Evolutionary conservation across 2,888 invertebrate species (phyloP).

Genomic region (Trisateles emortualis): DNA sequence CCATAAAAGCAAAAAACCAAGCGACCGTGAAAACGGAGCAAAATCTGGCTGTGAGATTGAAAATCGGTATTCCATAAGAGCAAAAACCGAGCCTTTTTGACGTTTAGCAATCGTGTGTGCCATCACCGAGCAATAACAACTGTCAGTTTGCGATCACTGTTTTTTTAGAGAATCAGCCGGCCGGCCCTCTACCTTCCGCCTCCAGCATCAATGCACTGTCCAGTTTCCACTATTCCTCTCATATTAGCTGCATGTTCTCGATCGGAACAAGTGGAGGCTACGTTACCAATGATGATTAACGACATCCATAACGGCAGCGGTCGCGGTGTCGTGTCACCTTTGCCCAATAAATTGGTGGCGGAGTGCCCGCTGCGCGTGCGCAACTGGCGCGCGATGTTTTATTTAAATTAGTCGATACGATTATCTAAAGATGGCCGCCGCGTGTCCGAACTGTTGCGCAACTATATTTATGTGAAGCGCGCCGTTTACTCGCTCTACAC

Average conservation of each 20-base stretch:
- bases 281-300: conserved; percentile 13
- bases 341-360: conserved; percentile 11
- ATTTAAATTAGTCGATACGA: conserved; percentile 43
- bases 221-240: background rate
- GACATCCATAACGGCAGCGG: conserved; percentile 3
- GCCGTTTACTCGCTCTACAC: conserved; percentile 3
- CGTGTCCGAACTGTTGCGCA: conserved; percentile 9
- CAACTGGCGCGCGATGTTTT: conserved; percentile 29
- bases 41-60: no score
- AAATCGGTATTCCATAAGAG: no score
- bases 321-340: conserved; percentile 3
- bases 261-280: background rate
- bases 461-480: conserved; percentile 18
- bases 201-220: no score
- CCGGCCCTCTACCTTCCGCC: no score
- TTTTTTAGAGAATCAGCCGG: no score
- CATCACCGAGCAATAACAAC: no score
- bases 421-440: conserved; percentile 28
- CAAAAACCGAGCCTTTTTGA: no score
- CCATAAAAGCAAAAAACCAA: no score
- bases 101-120: no score
- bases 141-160: no score
- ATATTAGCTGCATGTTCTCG: background rate
- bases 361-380: conserved; percentile 49
- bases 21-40: no score